Conservation (phyloP, 2,113 vertebrate genomes). For the Chionomys nivalis region DNA sequence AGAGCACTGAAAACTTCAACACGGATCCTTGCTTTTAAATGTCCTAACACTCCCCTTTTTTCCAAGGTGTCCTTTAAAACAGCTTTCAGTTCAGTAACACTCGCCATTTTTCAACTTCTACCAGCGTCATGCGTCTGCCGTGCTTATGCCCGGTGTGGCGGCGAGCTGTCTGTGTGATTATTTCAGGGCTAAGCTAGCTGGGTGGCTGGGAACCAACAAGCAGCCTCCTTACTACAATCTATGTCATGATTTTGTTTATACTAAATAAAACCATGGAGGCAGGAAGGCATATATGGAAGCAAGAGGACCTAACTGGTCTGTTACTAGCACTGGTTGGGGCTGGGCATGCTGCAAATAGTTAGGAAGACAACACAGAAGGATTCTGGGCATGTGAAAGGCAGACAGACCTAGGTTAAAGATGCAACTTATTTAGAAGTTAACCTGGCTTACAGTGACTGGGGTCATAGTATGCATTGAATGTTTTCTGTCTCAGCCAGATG, state of each 20-base stretch:
- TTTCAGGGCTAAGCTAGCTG: too few relatives aligned
- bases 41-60: constrained; percentile 90
- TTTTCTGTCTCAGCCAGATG: not conserved
- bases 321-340: not conserved
- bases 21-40: constrained; percentile 94
- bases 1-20: constrained; percentile 95
- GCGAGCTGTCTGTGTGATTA: too few relatives aligned
- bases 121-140: too few relatives aligned
- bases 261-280: not conserved
- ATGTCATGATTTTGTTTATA: not conserved
- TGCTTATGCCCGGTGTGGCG: too few relatives aligned
- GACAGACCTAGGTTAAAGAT: rapidly evolving
- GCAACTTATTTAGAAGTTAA: rapidly evolving
- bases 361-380: not conserved
- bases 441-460: not conserved
- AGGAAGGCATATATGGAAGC: not conserved
- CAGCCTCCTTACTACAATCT: not conserved
- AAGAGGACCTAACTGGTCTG: not conserved
- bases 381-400: not conserved
- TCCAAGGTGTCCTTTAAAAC: constrained; percentile 94
- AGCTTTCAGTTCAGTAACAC: too few relatives aligned
- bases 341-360: not conserved
- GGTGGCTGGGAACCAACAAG: too few relatives aligned
- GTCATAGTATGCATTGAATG: rapidly evolving
- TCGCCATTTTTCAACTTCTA: too few relatives aligned